Conservation (phyloP, 37 sponge, comb jelly and placozoan genomes). For the Agelas oroides region DNA sequence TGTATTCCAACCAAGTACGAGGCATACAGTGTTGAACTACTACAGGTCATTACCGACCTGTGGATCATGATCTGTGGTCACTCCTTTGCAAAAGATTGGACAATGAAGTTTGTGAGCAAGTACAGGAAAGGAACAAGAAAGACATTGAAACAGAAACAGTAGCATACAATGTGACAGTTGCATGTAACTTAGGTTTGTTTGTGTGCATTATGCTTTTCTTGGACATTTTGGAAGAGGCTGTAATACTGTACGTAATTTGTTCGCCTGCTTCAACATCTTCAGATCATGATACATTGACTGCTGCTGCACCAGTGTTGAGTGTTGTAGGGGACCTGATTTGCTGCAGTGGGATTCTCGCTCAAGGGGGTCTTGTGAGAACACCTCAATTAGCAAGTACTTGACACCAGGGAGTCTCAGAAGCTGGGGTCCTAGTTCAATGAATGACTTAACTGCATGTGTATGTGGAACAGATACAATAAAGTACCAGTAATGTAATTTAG, state of each 20-base stretch:
- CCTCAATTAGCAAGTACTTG: slow-evolving; percentile 36
- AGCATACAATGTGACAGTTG: no score
- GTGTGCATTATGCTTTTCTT: slow-evolving; percentile 5
- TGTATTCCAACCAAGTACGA: slow-evolving; percentile 35
- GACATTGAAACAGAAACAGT: no score
- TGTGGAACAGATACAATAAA: no score
- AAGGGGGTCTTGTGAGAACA: slow-evolving; percentile 38
- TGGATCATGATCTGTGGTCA: slow-evolving; percentile 42
- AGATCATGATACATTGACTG: slow-evolving; percentile 23
- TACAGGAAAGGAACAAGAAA: neutral
- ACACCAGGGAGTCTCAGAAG: slow-evolving; percentile 18
- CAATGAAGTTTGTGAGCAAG: slow-evolving; percentile 1
- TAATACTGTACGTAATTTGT: neutral
- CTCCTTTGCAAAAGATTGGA: neutral
- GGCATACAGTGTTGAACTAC: slow-evolving; percentile 12
- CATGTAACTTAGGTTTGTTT: no score
- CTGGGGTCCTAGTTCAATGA: slow-evolving; percentile 27
- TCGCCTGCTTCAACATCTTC: slow-evolving; percentile 22
- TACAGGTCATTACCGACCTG: slow-evolving; percentile 14
- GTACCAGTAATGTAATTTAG: neutral
- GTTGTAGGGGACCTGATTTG: slow-evolving; percentile 34
- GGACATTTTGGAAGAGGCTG: slow-evolving; percentile 25
- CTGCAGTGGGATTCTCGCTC: slow-evolving; percentile 45
- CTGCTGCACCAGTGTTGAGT: neutral
- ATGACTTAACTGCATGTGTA: neutral